Evolutionary conservation across 2,888 invertebrate genomes (phyloP), one percentile per base, ranked within the genome.

Genomic region (Tachystola acroxantha): DNA sequence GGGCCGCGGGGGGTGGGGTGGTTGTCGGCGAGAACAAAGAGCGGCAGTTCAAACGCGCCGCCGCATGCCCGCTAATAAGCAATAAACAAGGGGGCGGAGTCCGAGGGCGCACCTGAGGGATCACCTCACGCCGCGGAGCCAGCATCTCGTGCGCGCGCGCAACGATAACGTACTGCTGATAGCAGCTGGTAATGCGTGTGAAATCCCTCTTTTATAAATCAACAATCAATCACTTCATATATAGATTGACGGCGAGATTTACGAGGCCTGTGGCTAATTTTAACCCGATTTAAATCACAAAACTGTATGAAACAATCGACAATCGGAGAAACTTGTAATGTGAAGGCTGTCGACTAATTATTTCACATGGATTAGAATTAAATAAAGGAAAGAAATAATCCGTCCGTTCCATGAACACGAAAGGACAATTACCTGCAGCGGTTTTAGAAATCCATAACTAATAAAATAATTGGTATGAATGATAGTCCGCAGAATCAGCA

Each of bases 51-150:
- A 85, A 85, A 82, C 73, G 79, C 62, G 78, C 85, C 27, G 85
- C 84, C 74, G 71, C 69, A 59, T 64, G 69, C 68, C 58, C 73
- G 81, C 84, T 86, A 86, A 85, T 86, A 85, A 86, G 86, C 85
- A 85, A 86, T 86, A 86, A 86, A 86, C 86, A 86, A 85, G 86
- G 81, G 85, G 86, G 86, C 80, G 85, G 82, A 64, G 72, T 68
- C 68, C 57, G 64, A 62, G 67, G 76, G 76, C 76, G 73, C 82
- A 81, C 75, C 82, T 80, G 81, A 85, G 72, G 77, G 75, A 85
- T 84, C 82, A 78, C 70, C 78, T 73, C 74, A 69, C 69, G 64
- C 69, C 64, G 56, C 58, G 54, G 57, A 57, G 51, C 54, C 54
- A 46, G 42, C 43, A 47, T 48, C 34, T 45, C 36, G 33, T 50